These are phyloP conservation scores for Poecilus cupreus DNA, from an alignment of 2,888 invertebrate species.

Conservation along the genomic window DNA sequence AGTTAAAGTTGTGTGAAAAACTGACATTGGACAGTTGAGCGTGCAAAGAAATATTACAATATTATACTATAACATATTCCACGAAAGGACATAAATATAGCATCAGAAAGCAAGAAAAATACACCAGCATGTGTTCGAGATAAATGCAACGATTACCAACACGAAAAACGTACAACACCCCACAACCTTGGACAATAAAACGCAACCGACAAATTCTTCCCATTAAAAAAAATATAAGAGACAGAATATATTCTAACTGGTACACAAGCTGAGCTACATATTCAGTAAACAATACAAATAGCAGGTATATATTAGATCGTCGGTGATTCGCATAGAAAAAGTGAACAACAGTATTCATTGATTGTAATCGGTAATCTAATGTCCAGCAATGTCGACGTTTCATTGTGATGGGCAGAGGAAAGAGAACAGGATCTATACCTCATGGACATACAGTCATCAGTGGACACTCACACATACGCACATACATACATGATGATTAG, in stretches of 20 bases:
- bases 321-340: conserved; percentile 55
- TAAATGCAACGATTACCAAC: conserved; percentile 38
- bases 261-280: conserved; percentile 7
- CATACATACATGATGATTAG: conserved; percentile 46
- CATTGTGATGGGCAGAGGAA: conserved; percentile 32
- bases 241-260: neutral
- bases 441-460: conserved; percentile 54
- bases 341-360: conserved; percentile 49
- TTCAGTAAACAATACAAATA: conserved; percentile 35
- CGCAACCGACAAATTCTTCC: conserved; percentile 4
- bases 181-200: neutral
- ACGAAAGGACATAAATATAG: conserved; percentile 37
- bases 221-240: neutral
- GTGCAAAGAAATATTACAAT: too few relatives aligned
- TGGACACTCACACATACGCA: conserved; percentile 5
- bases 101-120: conserved; percentile 29
- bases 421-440: conserved; percentile 57
- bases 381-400: conserved; percentile 7
- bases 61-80: conserved; percentile 12
- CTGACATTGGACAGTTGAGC: too few relatives aligned
- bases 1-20: too few relatives aligned
- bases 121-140: neutral
- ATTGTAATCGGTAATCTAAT: conserved; percentile 57
- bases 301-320: conserved; percentile 54
- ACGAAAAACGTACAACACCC: conserved; percentile 2